Conservation (phyloP, 1,140 invertebrate genomes). For the Ips typographus region DNA sequence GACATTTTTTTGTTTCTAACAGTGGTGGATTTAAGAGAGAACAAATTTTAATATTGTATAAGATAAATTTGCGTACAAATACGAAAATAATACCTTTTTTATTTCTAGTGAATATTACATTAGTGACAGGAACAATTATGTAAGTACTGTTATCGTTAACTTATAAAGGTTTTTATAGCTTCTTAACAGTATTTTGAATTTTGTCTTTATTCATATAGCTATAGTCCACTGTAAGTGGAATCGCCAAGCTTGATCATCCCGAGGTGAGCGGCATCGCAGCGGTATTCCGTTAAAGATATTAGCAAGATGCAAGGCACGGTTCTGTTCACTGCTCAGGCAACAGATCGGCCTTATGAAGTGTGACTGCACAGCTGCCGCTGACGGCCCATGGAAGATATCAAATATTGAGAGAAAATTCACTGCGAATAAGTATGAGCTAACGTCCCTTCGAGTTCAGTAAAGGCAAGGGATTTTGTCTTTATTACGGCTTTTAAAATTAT, state of each 20-base stretch:
- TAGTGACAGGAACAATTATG: too few species aligned
- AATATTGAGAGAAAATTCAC: slow-evolving; percentile 45
- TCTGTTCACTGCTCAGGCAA: slow-evolving; percentile 22
- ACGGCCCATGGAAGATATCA: slow-evolving; percentile 47
- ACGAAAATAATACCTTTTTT: too few species aligned
- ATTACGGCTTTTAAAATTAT: slow-evolving; percentile 32
- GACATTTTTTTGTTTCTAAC: too few species aligned
- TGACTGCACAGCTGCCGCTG: slow-evolving; percentile 48
- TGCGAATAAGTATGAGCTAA: slow-evolving; percentile 32
- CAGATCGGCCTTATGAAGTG: slow-evolving; percentile 48
- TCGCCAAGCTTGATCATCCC: slow-evolving; percentile 39
- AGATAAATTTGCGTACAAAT: too few species aligned
- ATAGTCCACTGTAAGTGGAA: slow-evolving; percentile 12
- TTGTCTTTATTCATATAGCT: not conserved
- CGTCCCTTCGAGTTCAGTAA: slow-evolving; percentile 16
- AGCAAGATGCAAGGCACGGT: slow-evolving; percentile 41
- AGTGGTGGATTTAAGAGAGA: too few species aligned
- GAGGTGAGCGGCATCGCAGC: slow-evolving; percentile 10
- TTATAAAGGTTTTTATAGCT: too few species aligned
- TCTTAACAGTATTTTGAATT: not conserved
- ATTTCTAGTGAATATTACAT: too few species aligned
- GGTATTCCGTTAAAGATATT: slow-evolving; percentile 43
- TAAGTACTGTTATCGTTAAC: too few species aligned
- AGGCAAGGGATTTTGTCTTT: slow-evolving; percentile 27
- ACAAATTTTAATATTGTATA: too few species aligned